A percentile compares a stretch with the other conserved stretches of the same genome.
Conservation (phyloP, 1,140 invertebrate species). For the Asbolus verrucosus region DNA sequence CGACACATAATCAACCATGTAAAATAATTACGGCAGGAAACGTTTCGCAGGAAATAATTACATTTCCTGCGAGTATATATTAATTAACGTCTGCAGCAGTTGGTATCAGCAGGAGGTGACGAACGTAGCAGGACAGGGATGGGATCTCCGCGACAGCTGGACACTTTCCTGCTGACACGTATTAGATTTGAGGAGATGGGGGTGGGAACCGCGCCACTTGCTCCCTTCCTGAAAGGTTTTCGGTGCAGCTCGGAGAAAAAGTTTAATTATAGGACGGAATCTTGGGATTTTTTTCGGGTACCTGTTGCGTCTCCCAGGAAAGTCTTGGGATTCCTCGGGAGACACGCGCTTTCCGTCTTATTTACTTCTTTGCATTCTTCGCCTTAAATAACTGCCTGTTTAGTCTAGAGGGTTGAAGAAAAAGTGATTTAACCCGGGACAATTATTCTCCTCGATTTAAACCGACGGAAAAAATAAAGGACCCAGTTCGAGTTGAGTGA, state of each 20-base stretch:
- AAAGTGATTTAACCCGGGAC: background rate
- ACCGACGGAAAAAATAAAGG: background rate
- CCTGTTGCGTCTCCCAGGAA: constrained; percentile 29
- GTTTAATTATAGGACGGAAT: constrained; percentile 26
- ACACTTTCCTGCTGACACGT: constrained; percentile 65
- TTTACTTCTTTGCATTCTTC: constrained; percentile 17
- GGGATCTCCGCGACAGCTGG: constrained; percentile 62
- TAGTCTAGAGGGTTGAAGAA: background rate
- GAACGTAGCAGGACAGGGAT: constrained; percentile 58
- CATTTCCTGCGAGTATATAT: constrained; percentile 63
- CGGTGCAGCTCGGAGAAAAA: constrained; percentile 16
- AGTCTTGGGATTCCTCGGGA: background rate
- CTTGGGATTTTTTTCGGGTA: constrained; percentile 13
- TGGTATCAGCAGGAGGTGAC: constrained; percentile 63
- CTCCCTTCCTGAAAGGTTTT: constrained; percentile 33
- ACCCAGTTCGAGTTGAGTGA: constrained; percentile 46
- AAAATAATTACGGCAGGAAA: constrained; percentile 61
- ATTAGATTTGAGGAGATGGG: constrained; percentile 60
- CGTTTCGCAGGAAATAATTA: constrained; percentile 63
- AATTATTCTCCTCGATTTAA: background rate
- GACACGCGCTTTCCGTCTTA: constrained; percentile 14
- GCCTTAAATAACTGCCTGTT: constrained; percentile 15
- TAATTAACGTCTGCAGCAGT: constrained; percentile 65
- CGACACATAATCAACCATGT: constrained; percentile 60
- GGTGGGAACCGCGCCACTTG: constrained; percentile 64